Evolutionary conservation across 2,113 vertebrate species (phyloP).

Genomic region (Aplodontia rufa): DNA sequence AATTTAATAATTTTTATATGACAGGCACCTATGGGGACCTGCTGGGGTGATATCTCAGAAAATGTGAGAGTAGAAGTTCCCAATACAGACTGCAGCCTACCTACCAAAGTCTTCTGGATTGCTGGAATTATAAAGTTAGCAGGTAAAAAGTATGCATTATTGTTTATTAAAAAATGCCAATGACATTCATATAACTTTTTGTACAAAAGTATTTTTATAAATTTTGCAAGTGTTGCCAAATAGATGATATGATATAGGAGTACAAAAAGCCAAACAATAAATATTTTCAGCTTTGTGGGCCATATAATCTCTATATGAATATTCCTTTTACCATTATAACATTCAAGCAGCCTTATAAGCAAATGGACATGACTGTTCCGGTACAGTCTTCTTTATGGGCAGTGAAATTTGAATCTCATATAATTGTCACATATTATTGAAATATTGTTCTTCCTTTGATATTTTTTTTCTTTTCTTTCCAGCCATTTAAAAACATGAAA

Average conservation of each 20-base stretch:
- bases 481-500: conserved; percentile 23
- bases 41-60: conserved; percentile 94
- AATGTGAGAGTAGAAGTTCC: conserved; percentile 95
- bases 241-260: neutral
- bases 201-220: neutral
- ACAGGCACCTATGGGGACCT: conserved; percentile 95
- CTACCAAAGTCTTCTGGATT: conserved; percentile 98
- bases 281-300: neutral
- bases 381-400: neutral
- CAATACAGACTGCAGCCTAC: conserved; percentile 94
- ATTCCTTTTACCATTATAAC: neutral
- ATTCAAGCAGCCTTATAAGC: neutral
- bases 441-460: neutral
- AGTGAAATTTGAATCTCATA: conserved; percentile 22
- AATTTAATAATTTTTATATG: conserved; percentile 74
- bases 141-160: conserved; percentile 84
- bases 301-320: neutral
- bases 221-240: conserved; percentile 37
- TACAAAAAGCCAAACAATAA: neutral
- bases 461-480: neutral
- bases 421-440: neutral
- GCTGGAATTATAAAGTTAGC: conserved; percentile 96
- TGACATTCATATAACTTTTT: conserved; percentile 12
- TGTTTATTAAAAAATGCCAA: conserved; percentile 44
- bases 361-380: neutral